Conservation (phyloP, 2,797 vertebrate genomes). For the Enteromius anoplus region DNA sequence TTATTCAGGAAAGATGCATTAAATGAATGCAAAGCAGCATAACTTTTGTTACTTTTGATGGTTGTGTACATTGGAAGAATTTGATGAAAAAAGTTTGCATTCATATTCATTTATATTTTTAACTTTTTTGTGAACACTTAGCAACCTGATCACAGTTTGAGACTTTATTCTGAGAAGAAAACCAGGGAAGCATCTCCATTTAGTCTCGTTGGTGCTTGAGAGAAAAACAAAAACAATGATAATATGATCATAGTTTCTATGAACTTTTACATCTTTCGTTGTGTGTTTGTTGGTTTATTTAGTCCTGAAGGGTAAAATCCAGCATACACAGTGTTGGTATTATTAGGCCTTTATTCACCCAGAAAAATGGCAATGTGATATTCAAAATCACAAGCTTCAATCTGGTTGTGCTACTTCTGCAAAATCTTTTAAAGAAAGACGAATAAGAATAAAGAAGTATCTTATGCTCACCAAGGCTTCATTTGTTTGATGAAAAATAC, state of each 20-base stretch:
- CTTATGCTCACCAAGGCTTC: neutral
- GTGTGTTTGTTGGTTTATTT: slow-evolving; percentile 10
- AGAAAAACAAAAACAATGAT: too few species aligned
- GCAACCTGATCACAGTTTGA: neutral
- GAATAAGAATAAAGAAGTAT: neutral
- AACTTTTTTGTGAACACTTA: neutral
- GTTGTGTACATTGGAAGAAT: neutral
- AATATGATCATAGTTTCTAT: neutral
- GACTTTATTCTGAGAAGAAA: neutral
- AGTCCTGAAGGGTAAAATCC: slow-evolving; percentile 15
- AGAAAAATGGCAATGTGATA: neutral
- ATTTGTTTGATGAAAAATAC: neutral
- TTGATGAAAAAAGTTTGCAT: neutral
- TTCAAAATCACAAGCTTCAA: neutral
- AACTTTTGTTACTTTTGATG: neutral
- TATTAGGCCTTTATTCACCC: neutral
- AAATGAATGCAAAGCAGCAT: neutral
- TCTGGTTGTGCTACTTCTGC: neutral
- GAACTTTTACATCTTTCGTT: neutral
- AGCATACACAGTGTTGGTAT: neutral
- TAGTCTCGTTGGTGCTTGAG: neutral
- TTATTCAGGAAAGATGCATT: neutral
- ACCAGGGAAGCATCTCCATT: neutral
- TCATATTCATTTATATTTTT: neutral
- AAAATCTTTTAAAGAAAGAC: too few species aligned